Base-by-base conservation (phyloP, 1,140 invertebrate species). In the Zophobas morio region DNA sequence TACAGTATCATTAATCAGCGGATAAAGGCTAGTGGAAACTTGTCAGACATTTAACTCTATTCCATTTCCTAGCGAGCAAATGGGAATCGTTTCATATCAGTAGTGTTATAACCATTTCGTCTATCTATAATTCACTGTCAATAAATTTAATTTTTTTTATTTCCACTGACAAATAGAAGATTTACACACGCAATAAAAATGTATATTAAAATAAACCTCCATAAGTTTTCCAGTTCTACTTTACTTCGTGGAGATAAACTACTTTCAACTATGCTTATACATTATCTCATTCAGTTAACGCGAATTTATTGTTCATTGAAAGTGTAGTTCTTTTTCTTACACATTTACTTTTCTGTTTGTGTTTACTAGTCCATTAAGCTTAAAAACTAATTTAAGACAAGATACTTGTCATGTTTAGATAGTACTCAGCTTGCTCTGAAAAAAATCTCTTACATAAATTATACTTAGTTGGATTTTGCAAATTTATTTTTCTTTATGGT, bases 21-120 rank as follows among this genome's bases (percentile, higher is more conserved):
- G 73, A 75, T 75, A 63, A 75, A 63, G 40, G 35, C 73, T 60
- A 75, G 54, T 75, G 73, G 73, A 75, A 75, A 75, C 49, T 74
- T 74, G 72, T 60, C 72, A 60, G 49, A 74, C 51, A 42, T 49
- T 71, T 46, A 47, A 47, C 70, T 56, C 54, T 34, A 39, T 46
- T 75, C 53, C 5, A 46, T 75, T 75, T 75, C 73, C 63, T 75
- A 49, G 6, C 40, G 40, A 56, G 6, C 4, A 56, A 73, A 42
- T 51, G 2, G 5, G 36, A 53, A n/a, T 54, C n/a, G 51, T n/a
- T 35, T 39, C 6, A 1, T 42, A 70, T 54, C 6, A 72, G 37
- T 72, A 72, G 1, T 51, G n/a, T 51, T 72, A 40, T 37, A 54
- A 3, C 6, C 49, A 56, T 73, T 51, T 53, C 33, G 3, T 47